These are phyloP conservation scores for Drosophila serrata DNA, from an alignment of 1,140 invertebrate genomes.

Conservation along the genomic window DNA sequence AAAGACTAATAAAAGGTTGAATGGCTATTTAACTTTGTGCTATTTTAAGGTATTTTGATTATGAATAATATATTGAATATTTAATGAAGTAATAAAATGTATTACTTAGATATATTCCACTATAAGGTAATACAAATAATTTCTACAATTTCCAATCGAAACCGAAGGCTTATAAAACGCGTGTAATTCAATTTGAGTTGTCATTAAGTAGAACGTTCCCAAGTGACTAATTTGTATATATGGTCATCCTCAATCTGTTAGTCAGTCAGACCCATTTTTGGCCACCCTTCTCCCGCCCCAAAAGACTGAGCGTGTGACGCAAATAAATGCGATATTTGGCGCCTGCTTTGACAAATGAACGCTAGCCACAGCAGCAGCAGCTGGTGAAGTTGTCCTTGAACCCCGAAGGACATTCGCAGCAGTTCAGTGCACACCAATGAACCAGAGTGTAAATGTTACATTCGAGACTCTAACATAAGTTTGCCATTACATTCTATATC, in stretches of 20 bases:
- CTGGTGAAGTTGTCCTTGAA: conserved; percentile 24
- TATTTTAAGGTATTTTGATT: not conserved
- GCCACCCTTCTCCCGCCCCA: not conserved
- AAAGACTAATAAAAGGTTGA: not conserved
- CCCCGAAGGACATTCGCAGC: conserved; percentile 9
- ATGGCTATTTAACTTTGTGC: not conserved
- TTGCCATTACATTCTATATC: conserved; percentile 9
- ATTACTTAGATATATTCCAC: not conserved
- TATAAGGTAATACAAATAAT: not conserved
- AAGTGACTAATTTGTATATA: conserved; percentile 46
- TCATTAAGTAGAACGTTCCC: conserved; percentile 30
- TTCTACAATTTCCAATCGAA: not conserved
- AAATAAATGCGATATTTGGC: conserved; percentile 22
- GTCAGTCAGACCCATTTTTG: conserved; percentile 6
- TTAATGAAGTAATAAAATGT: not conserved
- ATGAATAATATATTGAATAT: not conserved
- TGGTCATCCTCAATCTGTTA: conserved; percentile 6
- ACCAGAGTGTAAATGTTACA: not conserved
- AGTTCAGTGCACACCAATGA: not conserved
- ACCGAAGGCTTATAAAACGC: not conserved
- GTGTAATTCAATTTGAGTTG: conserved; percentile 8
- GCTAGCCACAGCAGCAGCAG: conserved; percentile 7
- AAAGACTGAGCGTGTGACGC: conserved; percentile 17
- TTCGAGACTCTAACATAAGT: conserved; percentile 1
- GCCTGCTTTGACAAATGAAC: conserved; percentile 23